Evolutionary conservation across 2,888 invertebrate species (phyloP).

Genomic region (Saturnia pavonia): DNA sequence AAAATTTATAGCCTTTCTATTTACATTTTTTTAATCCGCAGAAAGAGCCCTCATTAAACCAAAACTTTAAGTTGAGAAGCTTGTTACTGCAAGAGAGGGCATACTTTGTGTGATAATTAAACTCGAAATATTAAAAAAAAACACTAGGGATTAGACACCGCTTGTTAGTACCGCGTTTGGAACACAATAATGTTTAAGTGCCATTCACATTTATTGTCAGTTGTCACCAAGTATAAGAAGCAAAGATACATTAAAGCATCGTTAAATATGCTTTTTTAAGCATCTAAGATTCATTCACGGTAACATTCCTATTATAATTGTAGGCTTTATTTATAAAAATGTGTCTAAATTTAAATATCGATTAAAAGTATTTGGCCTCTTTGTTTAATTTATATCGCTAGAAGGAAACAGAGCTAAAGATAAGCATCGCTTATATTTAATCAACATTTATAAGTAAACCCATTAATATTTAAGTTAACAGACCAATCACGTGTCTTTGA

Average conservation of each 20-base stretch:
- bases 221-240: neutral
- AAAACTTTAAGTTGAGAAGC: slow-evolving; percentile 5
- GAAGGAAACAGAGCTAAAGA: too few relatives aligned
- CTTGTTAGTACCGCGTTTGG: neutral
- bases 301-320: too few relatives aligned
- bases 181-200: neutral
- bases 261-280: too few relatives aligned
- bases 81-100: neutral
- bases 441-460: too few relatives aligned
- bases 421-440: too few relatives aligned
- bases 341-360: too few relatives aligned
- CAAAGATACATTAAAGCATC: neutral
- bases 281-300: too few relatives aligned
- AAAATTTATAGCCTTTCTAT: neutral
- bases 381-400: too few relatives aligned
- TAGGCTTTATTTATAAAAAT: too few relatives aligned
- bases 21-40: neutral
- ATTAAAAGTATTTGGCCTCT: too few relatives aligned
- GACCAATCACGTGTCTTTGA: neutral
- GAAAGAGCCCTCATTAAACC: neutral
- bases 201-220: neutral
- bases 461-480: neutral
- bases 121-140: too few relatives aligned
- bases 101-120: neutral
- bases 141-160: too few relatives aligned